A percentile compares a stretch with the other conserved stretches of the same genome.
These are phyloP conservation scores for Zygothrica quintamaculata DNA, from an alignment of 2,888 invertebrate species.

Conservation along the genomic window DNA sequence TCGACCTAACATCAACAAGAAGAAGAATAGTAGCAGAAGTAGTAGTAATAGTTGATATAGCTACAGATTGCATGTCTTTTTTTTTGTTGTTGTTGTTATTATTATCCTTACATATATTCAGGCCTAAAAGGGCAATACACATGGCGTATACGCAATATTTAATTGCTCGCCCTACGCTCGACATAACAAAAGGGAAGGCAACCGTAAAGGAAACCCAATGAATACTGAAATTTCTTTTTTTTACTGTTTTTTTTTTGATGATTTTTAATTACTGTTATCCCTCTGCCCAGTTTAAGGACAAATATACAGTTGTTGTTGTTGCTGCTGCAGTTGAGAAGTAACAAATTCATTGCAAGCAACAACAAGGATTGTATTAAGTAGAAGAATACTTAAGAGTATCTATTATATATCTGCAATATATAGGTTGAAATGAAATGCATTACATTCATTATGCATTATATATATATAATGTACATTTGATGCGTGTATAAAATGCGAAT, in stretches of 20 bases:
- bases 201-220: conserved; percentile 1
- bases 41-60: background rate
- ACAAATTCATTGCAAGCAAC: conserved; percentile 71
- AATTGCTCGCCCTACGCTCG: conserved; percentile 61
- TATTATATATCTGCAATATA: too few relatives aligned
- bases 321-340: conserved; percentile 23
- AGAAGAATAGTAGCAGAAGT: background rate
- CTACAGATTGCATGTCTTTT: conserved; percentile 48
- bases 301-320: conserved; percentile 17
- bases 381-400: too few relatives aligned
- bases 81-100: too few relatives aligned
- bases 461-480: conserved; percentile 23
- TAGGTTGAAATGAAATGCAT: background rate
- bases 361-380: conserved; percentile 35
- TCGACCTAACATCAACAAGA: conserved; percentile 35
- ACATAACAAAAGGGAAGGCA: conserved; percentile 17
- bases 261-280: conserved; percentile 71
- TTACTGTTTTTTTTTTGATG: conserved; percentile 30
- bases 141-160: conserved; percentile 76
- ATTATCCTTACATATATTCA: conserved; percentile 30
- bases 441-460: background rate
- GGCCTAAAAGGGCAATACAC: conserved; percentile 24
- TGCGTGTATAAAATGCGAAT: conserved; percentile 61
- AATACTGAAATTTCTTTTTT: conserved; percentile 24
- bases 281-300: conserved; percentile 37